Percentiles rank a stretch among this genome's conserved stretches.
phyloP scores from a whole-genome alignment of 2,113 vertebrate species.

The Merops nubicus region DNA sequence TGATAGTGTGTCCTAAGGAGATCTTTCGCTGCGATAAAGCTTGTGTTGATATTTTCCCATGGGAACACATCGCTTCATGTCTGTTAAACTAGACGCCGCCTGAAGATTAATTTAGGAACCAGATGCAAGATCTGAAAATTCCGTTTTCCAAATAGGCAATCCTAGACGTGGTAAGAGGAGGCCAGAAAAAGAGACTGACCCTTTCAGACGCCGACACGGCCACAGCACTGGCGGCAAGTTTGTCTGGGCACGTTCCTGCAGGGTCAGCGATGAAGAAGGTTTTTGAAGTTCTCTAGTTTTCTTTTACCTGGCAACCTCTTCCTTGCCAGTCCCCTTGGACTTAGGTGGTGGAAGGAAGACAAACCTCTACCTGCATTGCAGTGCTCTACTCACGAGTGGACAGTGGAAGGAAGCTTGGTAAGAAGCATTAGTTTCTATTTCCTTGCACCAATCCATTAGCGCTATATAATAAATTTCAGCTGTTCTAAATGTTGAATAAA shows the following conservation, averaged over 20 bases:
- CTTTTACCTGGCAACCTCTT: not conserved
- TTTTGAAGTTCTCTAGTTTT: not conserved
- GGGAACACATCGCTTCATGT: not conserved
- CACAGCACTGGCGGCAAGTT: not conserved
- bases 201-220: not conserved
- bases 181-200: not conserved
- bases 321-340: not conserved
- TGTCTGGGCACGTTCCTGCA: not conserved
- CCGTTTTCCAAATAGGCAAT: not conserved
- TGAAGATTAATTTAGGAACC: not conserved
- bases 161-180: not conserved
- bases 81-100: not conserved
- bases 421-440: not conserved
- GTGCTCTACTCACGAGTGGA: fast-evolving
- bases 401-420: not conserved
- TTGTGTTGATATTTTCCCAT: not conserved
- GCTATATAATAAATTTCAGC: not conserved
- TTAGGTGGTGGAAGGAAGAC: not conserved
- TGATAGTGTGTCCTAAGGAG: not conserved
- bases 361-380: not conserved
- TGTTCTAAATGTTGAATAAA: not conserved
- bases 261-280: not conserved
- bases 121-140: not conserved
- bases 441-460: not conserved
- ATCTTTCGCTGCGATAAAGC: not conserved